Conservation (phyloP, 2,888 invertebrate genomes). For the Apodemia hepburni region DNA sequence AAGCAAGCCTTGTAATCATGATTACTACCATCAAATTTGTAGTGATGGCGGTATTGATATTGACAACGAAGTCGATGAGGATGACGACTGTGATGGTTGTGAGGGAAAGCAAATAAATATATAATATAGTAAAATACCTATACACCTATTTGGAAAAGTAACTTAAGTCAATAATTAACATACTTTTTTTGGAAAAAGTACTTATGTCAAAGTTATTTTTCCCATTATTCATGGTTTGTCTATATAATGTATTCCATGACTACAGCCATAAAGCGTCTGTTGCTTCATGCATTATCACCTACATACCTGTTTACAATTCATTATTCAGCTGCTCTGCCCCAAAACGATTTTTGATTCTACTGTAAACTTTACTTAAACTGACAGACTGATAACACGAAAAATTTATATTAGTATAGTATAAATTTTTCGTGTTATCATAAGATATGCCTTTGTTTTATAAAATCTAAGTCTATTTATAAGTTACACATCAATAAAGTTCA, state of each 20-base stretch:
- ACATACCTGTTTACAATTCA: not conserved
- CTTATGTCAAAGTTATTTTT: not conserved
- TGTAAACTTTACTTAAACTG: conserved; percentile 12
- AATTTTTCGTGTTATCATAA: not conserved
- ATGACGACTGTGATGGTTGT: no score
- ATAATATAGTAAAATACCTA: conserved; percentile 3
- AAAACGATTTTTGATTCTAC: conserved; percentile 5
- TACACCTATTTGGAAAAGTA: conserved; percentile 1
- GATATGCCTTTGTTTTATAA: conserved; percentile 16
- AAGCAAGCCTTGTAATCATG: no score
- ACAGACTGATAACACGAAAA: no score
- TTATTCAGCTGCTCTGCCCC: not conserved
- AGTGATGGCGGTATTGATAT: conserved; percentile 1
- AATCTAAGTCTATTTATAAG: conserved; percentile 15
- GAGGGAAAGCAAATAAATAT: not conserved
- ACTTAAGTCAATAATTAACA: not conserved
- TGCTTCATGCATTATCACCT: conserved; percentile 6
- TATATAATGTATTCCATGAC: conserved; percentile 2
- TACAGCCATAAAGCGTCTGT: conserved; percentile 1
- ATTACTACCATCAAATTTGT: not conserved
- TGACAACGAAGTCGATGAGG: conserved; percentile 5
- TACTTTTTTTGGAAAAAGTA: not conserved
- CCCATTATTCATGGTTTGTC: not conserved
- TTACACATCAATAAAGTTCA: conserved; percentile 9
- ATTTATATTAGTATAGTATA: no score